Conservation (phyloP, 2,113 vertebrate species). For the Sylvilagus bachmani region DNA sequence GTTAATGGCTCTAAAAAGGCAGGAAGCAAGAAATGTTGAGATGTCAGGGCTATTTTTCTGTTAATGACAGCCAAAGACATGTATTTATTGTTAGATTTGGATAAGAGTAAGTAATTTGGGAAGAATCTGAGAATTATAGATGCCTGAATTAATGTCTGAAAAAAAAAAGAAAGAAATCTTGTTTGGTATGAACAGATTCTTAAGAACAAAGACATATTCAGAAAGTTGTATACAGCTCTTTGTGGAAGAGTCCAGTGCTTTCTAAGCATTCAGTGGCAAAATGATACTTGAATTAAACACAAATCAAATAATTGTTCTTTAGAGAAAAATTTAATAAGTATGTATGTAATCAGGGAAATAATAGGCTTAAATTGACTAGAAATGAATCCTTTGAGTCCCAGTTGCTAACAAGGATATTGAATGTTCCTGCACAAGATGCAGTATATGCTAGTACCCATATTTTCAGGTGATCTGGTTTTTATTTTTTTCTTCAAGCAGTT, state of each 20-base stretch:
- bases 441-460: background rate
- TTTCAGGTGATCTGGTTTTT: background rate
- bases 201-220: constrained; percentile 30
- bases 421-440: background rate
- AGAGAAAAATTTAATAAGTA: constrained; percentile 30
- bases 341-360: background rate
- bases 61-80: background rate
- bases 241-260: background rate
- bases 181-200: background rate
- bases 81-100: background rate
- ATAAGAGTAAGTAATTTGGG: background rate
- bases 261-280: background rate
- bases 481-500: constrained; percentile 42
- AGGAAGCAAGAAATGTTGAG: background rate
- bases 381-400: constrained; percentile 41
- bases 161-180: background rate
- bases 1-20: background rate
- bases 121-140: constrained; percentile 44
- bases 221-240: background rate
- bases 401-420: constrained; percentile 13
- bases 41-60: constrained; percentile 7
- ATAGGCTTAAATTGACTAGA: background rate
- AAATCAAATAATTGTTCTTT: constrained; percentile 43
- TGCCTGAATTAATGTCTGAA: background rate
- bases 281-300: background rate